These are phyloP conservation scores for Drosophila micromelanica DNA, from an alignment of 1,140 invertebrate species.

Conservation along the genomic window DNA sequence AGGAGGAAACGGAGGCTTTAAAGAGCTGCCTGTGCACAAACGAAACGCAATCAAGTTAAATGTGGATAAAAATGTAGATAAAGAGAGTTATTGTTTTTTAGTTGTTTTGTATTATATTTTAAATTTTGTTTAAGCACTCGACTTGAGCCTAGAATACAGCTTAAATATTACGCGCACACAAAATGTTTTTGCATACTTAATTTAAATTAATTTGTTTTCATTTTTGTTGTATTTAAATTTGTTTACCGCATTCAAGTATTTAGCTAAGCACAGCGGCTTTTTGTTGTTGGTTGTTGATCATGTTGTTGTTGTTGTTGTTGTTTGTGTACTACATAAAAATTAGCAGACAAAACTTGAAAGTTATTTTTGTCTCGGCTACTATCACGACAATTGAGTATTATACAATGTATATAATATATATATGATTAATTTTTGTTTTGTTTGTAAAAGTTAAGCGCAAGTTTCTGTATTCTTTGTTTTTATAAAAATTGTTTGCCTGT, in stretches of 20 bases:
- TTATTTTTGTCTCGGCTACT: conserved; percentile 65
- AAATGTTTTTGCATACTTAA: conserved; percentile 45
- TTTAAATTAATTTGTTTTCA: conserved; percentile 57
- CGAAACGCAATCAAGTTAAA: background rate
- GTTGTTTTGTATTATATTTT: conserved; percentile 48
- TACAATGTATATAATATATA: conserved; percentile 53
- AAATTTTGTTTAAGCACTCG: conserved; percentile 58
- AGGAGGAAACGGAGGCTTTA: conserved; percentile 87
- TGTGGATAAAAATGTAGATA: background rate
- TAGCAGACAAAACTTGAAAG: conserved; percentile 65
- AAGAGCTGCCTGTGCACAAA: conserved; percentile 45
- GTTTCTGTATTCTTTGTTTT: background rate
- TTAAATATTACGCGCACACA: conserved; percentile 64
- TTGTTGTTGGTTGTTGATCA: conserved; percentile 6
- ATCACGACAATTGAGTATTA: conserved; percentile 82
- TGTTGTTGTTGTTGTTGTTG: conserved; percentile 15
- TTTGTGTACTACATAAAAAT: conserved; percentile 57
- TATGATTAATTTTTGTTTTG: conserved; percentile 26
- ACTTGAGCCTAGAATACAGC: conserved; percentile 56
- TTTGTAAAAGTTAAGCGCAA: conserved; percentile 48
- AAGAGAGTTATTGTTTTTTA: conserved; percentile 24
- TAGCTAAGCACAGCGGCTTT: conserved; percentile 11
- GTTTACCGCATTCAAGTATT: conserved; percentile 16
- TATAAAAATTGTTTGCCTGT: conserved; percentile 4
- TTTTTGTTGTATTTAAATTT: conserved; percentile 24